A percentile compares a stretch with the other conserved stretches of the same genome.
Evolutionary conservation across 2,888 invertebrate genomes (phyloP).

Genomic region (Pomacea canaliculata): DNA sequence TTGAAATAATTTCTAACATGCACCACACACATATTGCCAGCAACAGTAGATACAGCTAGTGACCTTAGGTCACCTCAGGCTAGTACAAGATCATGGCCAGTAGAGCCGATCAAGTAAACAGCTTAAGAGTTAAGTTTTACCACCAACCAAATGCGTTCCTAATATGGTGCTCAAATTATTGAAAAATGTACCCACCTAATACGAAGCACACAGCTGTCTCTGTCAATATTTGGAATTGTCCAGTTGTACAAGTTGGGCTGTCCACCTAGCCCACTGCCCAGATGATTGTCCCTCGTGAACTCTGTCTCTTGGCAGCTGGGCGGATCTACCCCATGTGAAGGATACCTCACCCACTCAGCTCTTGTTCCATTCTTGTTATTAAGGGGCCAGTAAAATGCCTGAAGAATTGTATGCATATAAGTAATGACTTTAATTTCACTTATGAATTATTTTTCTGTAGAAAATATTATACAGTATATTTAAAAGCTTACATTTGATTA

Average conservation of each 20-base stretch:
- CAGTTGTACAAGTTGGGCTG: conserved; percentile 65
- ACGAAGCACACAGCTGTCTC: conserved; percentile 65
- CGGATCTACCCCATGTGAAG: conserved; percentile 61
- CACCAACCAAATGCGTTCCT: no score
- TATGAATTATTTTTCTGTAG: no score
- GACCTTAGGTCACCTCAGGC: no score
- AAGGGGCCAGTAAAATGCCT: conserved; percentile 45
- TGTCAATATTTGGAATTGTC: conserved; percentile 64
- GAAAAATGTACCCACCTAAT: conserved; percentile 53
- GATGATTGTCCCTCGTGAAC: conserved; percentile 67
- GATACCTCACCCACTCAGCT: conserved; percentile 60
- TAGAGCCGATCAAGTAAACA: no score
- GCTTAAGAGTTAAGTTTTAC: no score
- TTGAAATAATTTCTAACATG: no score
- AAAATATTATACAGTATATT: neutral
- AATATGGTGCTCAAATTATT: no score
- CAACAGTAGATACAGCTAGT: no score
- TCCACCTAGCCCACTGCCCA: conserved; percentile 67
- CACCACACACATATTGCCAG: no score
- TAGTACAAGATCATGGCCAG: no score
- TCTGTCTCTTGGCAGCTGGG: conserved; percentile 68
- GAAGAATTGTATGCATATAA: neutral
- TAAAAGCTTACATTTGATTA: neutral
- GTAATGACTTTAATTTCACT: neutral
- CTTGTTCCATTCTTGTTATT: conserved; percentile 41